phyloP scores from a whole-genome alignment of 2,888 invertebrate genomes.

The Andrena praecox region DNA sequence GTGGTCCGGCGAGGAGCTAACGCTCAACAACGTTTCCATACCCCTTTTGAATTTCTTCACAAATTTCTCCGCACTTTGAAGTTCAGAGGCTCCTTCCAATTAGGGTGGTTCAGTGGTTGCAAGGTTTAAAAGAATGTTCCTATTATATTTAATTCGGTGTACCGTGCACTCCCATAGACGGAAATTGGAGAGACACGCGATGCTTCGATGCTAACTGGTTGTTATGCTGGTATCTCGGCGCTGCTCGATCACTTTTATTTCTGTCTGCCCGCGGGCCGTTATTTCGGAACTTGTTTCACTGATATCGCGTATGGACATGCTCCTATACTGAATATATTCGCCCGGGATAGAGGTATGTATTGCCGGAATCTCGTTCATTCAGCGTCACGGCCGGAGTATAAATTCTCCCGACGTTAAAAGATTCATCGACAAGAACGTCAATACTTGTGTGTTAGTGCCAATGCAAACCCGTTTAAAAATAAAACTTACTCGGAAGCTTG shows the following conservation, averaged over 20 bases:
- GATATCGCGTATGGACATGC: conserved; percentile 38
- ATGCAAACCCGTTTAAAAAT: not conserved
- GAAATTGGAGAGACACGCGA: conserved; percentile 17
- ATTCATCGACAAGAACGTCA: not conserved
- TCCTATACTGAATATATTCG: conserved; percentile 37
- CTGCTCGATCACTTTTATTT: conserved; percentile 50
- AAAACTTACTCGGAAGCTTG: no score
- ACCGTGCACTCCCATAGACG: conserved; percentile 11
- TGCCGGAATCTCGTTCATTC: conserved; percentile 45
- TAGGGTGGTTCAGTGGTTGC: no score
- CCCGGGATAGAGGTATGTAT: not conserved
- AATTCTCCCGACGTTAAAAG: not conserved
- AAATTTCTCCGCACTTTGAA: no score
- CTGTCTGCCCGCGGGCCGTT: conserved; percentile 39
- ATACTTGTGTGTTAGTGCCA: not conserved
- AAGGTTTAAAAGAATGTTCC: no score
- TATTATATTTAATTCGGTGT: not conserved
- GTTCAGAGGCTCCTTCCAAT: no score
- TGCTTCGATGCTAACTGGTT: conserved; percentile 23
- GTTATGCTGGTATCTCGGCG: not conserved
- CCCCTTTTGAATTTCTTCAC: no score
- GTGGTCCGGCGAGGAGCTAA: no score
- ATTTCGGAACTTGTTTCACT: conserved; percentile 48
- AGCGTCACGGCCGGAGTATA: conserved; percentile 19
- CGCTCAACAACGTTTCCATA: no score